These are phyloP conservation scores for Metacarcinus magister DNA, from an alignment of 2,888 invertebrate genomes.

Conservation along the genomic window DNA sequence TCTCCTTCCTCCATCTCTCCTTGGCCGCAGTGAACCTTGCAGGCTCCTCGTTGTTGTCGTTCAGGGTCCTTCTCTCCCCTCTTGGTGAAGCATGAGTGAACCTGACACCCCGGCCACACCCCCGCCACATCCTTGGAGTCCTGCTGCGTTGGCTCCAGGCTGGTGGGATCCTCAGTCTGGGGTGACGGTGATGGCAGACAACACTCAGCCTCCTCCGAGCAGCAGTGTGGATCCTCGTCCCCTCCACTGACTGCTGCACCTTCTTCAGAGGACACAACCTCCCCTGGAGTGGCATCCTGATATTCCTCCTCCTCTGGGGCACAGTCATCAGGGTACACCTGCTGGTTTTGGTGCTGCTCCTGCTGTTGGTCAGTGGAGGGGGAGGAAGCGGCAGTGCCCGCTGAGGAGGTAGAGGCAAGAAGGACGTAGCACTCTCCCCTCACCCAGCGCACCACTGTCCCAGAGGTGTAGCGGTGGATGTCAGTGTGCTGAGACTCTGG, in stretches of 20 bases:
- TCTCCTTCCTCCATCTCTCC: slow-evolving; percentile 41
- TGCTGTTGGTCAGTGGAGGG: not conserved
- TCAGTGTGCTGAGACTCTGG: slow-evolving; percentile 80
- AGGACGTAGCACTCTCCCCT: slow-evolving; percentile 81
- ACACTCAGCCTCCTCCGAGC: slow-evolving; percentile 1
- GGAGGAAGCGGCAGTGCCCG: not conserved
- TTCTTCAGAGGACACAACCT: slow-evolving; percentile 57
- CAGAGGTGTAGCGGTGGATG: slow-evolving; percentile 79
- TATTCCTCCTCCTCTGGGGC: slow-evolving; percentile 57
- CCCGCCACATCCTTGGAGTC: not conserved
- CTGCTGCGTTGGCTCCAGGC: not conserved
- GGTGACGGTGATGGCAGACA: not conserved
- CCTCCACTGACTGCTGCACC: slow-evolving; percentile 16
- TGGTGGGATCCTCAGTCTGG: not conserved
- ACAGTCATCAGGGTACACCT: not conserved
- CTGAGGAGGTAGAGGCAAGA: slow-evolving; percentile 71
- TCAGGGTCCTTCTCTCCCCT: not conserved
- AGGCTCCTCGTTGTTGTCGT: not conserved
- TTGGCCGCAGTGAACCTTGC: not conserved
- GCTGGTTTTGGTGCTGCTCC: not conserved
- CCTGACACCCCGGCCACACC: slow-evolving; percentile 63
- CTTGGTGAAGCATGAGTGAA: slow-evolving; percentile 60
- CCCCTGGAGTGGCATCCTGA: slow-evolving; percentile 51
- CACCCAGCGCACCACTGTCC: slow-evolving; percentile 81
- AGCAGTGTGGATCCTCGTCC: slow-evolving; percentile 14